phyloP scores from a whole-genome alignment of 2,113 vertebrate species.

The Falco punctatus region DNA sequence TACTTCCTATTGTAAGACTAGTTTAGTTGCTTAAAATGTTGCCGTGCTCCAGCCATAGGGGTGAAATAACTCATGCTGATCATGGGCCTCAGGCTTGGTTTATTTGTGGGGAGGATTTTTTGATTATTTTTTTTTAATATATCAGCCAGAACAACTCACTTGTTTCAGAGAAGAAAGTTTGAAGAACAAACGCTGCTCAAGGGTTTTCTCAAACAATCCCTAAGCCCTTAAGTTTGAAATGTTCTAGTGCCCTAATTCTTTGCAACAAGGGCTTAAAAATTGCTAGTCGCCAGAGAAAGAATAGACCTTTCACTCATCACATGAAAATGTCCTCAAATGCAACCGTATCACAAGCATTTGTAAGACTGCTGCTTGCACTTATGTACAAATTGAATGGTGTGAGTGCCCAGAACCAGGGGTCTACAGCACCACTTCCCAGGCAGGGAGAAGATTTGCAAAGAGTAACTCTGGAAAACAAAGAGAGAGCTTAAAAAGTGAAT shows the following conservation, averaged over 20 bases:
- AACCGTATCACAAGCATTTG: background rate
- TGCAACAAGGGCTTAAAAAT: background rate
- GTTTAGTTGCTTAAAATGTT: background rate
- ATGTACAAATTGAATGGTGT: background rate
- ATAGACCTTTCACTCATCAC: background rate
- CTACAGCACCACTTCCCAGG: background rate
- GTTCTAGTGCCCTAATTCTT: background rate
- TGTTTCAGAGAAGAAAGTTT: background rate
- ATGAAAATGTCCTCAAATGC: background rate
- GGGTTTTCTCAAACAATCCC: background rate
- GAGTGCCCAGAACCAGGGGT: background rate
- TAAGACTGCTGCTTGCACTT: background rate
- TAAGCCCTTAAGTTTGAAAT: background rate
- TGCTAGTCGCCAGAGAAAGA: background rate
- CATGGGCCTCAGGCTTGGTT: background rate
- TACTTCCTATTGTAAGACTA: conserved; percentile 1
- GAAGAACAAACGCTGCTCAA: background rate
- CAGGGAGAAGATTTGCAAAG: background rate
- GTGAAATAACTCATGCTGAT: background rate
- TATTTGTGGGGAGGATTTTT: background rate
- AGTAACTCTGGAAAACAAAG: background rate
- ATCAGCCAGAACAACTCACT: conserved; percentile 1
- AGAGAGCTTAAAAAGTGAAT: background rate
- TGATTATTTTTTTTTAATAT: background rate
- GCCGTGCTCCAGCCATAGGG: background rate